Percentiles rank a stretch among this genome's conserved stretches.
phyloP scores from a whole-genome alignment of 1,140 invertebrate genomes.

The Drosophila funebris region DNA sequence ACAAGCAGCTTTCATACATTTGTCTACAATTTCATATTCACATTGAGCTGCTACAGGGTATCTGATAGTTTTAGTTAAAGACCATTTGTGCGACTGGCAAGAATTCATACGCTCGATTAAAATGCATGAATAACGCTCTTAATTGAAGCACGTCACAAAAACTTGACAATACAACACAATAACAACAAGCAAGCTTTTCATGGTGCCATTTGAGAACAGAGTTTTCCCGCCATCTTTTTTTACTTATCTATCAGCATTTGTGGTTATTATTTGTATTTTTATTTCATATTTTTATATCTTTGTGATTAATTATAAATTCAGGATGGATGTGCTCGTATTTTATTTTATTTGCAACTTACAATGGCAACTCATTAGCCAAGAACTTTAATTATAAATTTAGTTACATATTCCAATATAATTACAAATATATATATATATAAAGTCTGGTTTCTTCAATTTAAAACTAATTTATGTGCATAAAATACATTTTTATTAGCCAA shows the following conservation, averaged over 20 bases:
- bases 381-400: no score
- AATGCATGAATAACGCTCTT: slow-evolving; percentile 7
- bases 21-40: not conserved
- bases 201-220: not conserved
- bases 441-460: no score
- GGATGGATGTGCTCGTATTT: no score
- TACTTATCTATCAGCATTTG: not conserved
- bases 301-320: no score
- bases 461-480: no score
- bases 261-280: not conserved
- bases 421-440: no score
- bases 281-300: not conserved
- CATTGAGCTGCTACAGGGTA: not conserved
- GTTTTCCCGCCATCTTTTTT: not conserved
- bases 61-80: not conserved
- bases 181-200: not conserved
- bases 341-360: no score
- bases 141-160: slow-evolving; percentile 24
- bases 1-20: no score
- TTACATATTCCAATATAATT: no score
- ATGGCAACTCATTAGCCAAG: no score
- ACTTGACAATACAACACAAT: slow-evolving; percentile 2
- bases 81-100: not conserved
- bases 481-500: no score
- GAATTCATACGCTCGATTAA: slow-evolving; percentile 25